A percentile compares a stretch with the other conserved stretches of the same genome.
phyloP scores from a whole-genome alignment of 2,113 vertebrate genomes.

The Excalfactoria chinensis region DNA sequence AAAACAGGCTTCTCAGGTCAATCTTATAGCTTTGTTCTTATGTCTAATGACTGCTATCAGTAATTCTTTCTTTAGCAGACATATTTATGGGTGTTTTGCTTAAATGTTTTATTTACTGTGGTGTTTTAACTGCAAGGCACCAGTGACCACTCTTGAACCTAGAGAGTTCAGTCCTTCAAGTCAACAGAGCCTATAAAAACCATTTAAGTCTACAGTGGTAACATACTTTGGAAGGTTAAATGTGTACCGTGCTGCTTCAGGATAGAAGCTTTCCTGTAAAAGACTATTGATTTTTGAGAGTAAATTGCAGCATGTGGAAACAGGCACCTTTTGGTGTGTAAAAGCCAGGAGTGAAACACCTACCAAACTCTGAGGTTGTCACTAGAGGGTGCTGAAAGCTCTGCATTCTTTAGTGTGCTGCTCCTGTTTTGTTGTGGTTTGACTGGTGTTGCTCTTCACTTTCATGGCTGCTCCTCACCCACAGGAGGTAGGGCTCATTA shows the following conservation, averaged over 20 bases:
- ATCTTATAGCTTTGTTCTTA: not conserved
- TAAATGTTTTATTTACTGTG: not conserved
- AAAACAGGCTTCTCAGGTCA: not conserved
- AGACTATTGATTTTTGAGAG: not conserved
- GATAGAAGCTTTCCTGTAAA: not conserved
- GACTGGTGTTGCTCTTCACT: not conserved
- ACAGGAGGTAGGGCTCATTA: not conserved
- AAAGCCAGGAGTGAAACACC: not conserved
- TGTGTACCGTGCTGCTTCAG: not conserved
- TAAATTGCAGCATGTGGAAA: not conserved
- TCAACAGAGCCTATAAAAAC: not conserved
- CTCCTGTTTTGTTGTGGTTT: not conserved
- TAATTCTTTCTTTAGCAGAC: not conserved
- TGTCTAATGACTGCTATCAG: not conserved
- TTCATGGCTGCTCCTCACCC: not conserved
- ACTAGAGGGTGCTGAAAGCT: conserved; percentile 56
- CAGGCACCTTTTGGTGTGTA: accelerated
- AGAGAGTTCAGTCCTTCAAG: not conserved
- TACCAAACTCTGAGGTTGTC: not conserved
- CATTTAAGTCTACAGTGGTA: not conserved
- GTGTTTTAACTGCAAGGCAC: not conserved
- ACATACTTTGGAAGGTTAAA: not conserved
- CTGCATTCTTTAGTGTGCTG: not conserved
- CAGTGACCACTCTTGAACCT: not conserved
- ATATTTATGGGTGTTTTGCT: not conserved